These are phyloP conservation scores for Oreochromis tanganicae DNA, from an alignment of 2,113 vertebrate species.

Conservation along the genomic window DNA sequence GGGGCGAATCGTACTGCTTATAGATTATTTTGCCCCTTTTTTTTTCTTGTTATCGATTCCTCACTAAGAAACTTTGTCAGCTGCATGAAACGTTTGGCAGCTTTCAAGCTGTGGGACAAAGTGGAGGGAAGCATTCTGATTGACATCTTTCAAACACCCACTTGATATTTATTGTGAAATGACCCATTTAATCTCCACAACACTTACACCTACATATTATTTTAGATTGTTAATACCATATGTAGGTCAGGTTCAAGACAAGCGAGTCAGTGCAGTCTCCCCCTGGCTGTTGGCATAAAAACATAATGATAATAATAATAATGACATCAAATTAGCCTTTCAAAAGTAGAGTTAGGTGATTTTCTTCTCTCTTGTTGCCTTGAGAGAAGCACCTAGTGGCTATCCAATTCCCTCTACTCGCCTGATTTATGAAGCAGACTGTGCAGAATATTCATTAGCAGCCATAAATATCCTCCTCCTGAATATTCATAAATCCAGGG, in stretches of 20 bases:
- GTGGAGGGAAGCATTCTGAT: not conserved
- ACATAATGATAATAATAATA: not conserved
- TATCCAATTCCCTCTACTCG: slow-evolving; percentile 9
- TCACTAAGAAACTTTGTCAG: not conserved
- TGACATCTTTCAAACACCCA: not conserved
- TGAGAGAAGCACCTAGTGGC: slow-evolving; percentile 4
- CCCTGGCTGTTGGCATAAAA: not conserved
- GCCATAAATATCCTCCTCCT: slow-evolving; percentile 32
- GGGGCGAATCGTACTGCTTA: not conserved
- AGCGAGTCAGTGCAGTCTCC: not conserved
- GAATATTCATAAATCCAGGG: slow-evolving; percentile 56
- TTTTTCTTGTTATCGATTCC: not conserved
- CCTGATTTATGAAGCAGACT: slow-evolving; percentile 26
- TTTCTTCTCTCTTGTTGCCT: not conserved
- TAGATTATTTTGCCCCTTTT: not conserved
- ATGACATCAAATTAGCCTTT: slow-evolving; percentile 15
- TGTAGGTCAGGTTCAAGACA: not conserved
- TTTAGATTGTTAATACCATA: not conserved
- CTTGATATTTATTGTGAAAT: not conserved
- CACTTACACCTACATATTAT: not conserved
- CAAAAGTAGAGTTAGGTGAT: not conserved
- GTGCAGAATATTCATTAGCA: slow-evolving; percentile 45
- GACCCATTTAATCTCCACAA: not conserved
- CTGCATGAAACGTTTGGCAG: not conserved
- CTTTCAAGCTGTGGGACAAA: not conserved